Percentiles rank a stretch among this genome's conserved stretches.
These are phyloP conservation scores for Cerceris ruficornis DNA, from an alignment of 2,888 invertebrate genomes.

Conservation along the genomic window DNA sequence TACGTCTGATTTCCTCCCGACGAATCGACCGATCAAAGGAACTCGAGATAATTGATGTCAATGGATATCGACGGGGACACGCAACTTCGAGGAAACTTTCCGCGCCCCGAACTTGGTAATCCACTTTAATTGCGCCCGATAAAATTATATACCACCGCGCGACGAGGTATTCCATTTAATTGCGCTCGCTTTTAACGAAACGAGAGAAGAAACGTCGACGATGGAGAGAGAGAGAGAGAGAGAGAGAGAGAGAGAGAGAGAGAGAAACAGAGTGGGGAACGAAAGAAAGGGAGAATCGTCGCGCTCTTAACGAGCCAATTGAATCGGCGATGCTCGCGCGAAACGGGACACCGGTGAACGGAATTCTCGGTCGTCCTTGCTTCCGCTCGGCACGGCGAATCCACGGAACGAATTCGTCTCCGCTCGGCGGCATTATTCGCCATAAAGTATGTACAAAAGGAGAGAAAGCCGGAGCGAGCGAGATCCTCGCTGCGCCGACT, in stretches of 20 bases:
- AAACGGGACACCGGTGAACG: conserved; percentile 28
- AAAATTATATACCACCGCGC: background rate
- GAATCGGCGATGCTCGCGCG: background rate
- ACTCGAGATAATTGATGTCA: background rate
- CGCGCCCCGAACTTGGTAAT: background rate
- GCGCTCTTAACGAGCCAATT: conserved; percentile 13
- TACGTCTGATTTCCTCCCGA: conserved; percentile 8
- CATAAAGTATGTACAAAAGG: conserved; percentile 62
- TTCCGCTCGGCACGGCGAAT: too few relatives aligned
- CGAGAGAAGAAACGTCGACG: background rate
- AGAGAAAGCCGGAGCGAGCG: conserved; percentile 42
- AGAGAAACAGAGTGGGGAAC: too few relatives aligned
- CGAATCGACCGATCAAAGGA: background rate
- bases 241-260: conserved; percentile 36
- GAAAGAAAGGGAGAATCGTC: conserved; percentile 43
- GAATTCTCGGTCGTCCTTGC: background rate
- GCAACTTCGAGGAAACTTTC: background rate
- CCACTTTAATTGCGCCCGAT: background rate
- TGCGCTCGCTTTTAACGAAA: background rate
- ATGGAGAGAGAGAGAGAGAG: conserved; percentile 27
- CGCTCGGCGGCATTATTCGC: conserved; percentile 65
- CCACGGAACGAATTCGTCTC: conserved; percentile 19
- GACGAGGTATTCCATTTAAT: background rate
- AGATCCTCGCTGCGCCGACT: conserved; percentile 44
- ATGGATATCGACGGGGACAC: background rate